Percentiles rank a stretch among this genome's conserved stretches.
Evolutionary conservation across 2,113 vertebrate species (phyloP).

Genomic region (Pagrus major): DNA sequence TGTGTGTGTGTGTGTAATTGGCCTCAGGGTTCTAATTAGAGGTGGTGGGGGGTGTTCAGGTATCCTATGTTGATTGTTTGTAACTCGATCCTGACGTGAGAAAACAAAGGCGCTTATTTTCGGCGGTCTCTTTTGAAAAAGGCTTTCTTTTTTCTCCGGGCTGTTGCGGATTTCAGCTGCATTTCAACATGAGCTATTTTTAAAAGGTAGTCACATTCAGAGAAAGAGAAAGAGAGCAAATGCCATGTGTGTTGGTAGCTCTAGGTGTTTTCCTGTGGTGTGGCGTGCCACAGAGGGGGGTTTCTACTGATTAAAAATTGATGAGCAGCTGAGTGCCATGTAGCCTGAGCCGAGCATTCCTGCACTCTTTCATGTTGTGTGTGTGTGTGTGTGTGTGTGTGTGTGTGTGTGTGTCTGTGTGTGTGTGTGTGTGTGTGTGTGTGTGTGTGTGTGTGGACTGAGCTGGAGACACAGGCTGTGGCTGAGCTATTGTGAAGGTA

Average conservation of each 20-base stretch:
- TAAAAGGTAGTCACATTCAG: slow-evolving; percentile 25
- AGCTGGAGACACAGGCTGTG: slow-evolving; percentile 42
- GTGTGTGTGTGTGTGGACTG: slow-evolving; percentile 32
- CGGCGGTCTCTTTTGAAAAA: neutral
- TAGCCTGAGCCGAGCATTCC: slow-evolving; percentile 74
- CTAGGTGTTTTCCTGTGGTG: slow-evolving; percentile 67
- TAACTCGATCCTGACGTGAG: slow-evolving; percentile 50
- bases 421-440: slow-evolving; percentile 28
- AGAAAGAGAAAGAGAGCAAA: slow-evolving; percentile 19
- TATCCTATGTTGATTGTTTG: slow-evolving; percentile 55
- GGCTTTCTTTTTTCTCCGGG: neutral
- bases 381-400: slow-evolving; percentile 39
- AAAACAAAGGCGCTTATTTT: slow-evolving; percentile 37
- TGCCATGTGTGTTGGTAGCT: slow-evolving; percentile 40
- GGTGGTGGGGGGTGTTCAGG: slow-evolving; percentile 50
- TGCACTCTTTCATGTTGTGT: slow-evolving; percentile 54
- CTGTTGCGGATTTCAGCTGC: slow-evolving; percentile 29
- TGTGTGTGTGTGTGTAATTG: slow-evolving; percentile 8
- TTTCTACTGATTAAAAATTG: slow-evolving; percentile 79
- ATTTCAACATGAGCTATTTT: slow-evolving; percentile 48
- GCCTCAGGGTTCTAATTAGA: slow-evolving; percentile 65
- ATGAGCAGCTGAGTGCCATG: slow-evolving; percentile 74
- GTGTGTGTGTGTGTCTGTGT: slow-evolving; percentile 25
- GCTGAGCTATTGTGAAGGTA: slow-evolving; percentile 62
- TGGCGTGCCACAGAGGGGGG: slow-evolving; percentile 57